These are phyloP conservation scores for Platygyra sinensis DNA, from an alignment of 64 coral and sea anemone genomes.

Conservation along the genomic window DNA sequence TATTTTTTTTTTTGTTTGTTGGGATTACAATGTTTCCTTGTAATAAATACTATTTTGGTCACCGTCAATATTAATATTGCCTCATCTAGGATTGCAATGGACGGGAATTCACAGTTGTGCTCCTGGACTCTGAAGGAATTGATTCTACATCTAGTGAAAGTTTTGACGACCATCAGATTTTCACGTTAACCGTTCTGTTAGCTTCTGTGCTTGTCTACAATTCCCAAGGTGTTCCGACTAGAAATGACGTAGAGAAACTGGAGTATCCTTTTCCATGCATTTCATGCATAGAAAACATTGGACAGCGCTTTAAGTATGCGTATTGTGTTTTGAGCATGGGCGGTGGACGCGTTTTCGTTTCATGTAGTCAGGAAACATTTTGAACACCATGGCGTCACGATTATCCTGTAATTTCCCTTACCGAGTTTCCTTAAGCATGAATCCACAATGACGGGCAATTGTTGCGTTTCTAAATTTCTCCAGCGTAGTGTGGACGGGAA, in stretches of 20 bases:
- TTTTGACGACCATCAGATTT: constrained; percentile 52
- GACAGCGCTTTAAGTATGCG: background rate
- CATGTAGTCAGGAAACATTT: too few species aligned
- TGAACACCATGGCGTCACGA: too few species aligned
- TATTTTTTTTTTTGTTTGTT: too few species aligned
- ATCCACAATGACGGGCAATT: too few species aligned
- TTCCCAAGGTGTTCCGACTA: constrained; percentile 33
- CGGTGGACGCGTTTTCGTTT: too few species aligned
- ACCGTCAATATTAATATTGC: background rate
- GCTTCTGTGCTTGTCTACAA: constrained; percentile 55
- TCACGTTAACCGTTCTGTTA: constrained; percentile 57
- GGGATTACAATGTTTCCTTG: background rate
- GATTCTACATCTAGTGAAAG: constrained; percentile 6
- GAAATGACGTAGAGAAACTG: constrained; percentile 38
- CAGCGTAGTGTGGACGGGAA: too few species aligned
- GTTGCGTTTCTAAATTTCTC: too few species aligned
- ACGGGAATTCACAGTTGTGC: constrained; percentile 42
- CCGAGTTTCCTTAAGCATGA: too few species aligned
- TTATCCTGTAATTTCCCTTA: too few species aligned
- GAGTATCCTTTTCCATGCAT: constrained; percentile 52
- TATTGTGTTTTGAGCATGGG: too few species aligned
- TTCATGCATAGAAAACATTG: background rate
- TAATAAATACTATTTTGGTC: background rate
- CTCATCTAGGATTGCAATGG: constrained; percentile 35
- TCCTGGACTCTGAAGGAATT: constrained; percentile 59